Evolutionary conservation across 2,113 vertebrate species (phyloP).

Genomic region (Pleuronectes platessa): DNA sequence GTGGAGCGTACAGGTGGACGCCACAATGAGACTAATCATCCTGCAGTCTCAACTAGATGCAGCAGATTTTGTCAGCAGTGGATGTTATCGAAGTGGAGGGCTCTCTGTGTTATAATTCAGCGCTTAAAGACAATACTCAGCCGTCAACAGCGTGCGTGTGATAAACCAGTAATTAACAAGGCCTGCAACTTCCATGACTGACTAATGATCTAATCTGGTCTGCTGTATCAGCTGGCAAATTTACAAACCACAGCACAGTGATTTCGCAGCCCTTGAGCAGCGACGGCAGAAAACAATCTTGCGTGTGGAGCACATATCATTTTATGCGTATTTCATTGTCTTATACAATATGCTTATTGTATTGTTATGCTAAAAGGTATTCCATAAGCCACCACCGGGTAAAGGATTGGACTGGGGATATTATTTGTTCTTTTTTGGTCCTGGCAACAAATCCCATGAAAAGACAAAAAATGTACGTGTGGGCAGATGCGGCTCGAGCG

Average conservation of each 20-base stretch:
- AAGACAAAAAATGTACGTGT: background rate
- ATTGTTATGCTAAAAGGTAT: conserved; percentile 1
- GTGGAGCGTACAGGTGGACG: conserved; percentile 37
- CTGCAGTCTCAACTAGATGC: background rate
- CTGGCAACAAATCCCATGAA: background rate
- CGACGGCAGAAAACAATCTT: conserved; percentile 18
- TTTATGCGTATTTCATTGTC: background rate
- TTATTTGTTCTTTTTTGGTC: background rate
- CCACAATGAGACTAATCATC: conserved; percentile 26
- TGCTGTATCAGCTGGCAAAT: conserved; percentile 16
- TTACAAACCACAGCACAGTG: conserved; percentile 39
- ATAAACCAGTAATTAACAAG: conserved; percentile 60
- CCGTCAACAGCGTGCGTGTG: conserved; percentile 9
- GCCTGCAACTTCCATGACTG: conserved; percentile 45
- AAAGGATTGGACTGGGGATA: background rate
- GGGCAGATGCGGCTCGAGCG: too few species aligned
- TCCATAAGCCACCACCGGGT: too few species aligned
- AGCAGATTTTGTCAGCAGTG: conserved; percentile 1
- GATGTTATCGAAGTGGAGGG: conserved; percentile 1
- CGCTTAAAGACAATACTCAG: conserved; percentile 28
- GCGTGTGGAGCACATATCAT: background rate
- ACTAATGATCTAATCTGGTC: conserved; percentile 63
- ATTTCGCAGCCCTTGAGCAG: conserved; percentile 27
- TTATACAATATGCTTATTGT: background rate
- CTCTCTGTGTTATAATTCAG: conserved; percentile 24